Percentiles rank a stretch among this genome's conserved stretches.
Evolutionary conservation across 1,140 invertebrate genomes (phyloP).

Genomic region (Chironomus striatipennis): DNA sequence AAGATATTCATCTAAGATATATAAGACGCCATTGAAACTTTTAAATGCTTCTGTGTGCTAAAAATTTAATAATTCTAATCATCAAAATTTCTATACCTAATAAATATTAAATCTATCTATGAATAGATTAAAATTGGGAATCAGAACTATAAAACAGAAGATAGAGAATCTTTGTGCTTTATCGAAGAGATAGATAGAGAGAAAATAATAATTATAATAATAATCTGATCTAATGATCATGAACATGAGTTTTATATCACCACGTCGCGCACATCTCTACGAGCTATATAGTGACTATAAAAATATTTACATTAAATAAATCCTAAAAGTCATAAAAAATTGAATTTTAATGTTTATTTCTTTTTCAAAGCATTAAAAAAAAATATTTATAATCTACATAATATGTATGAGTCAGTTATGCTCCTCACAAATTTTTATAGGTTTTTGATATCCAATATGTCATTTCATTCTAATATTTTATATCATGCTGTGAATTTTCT

Average conservation of each 20-base stretch:
- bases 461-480: constrained; percentile 14
- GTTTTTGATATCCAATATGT: constrained; percentile 8
- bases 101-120: no score
- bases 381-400: constrained; percentile 9
- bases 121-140: background rate
- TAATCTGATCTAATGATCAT: constrained; percentile 9
- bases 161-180: background rate
- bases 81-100: no score
- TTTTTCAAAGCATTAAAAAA: background rate
- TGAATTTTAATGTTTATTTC: background rate
- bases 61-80: no score
- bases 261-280: background rate
- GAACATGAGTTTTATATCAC: constrained; percentile 13
- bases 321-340: background rate
- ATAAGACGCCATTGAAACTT: no score
- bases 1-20: no score
- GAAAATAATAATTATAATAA: background rate
- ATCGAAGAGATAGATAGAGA: no score
- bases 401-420: background rate
- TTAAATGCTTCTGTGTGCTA: no score
- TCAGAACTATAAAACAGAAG: background rate
- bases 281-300: background rate
- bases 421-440: constrained; percentile 7
- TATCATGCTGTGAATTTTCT: background rate
- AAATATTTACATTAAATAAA: constrained; percentile 15